Conservation (phyloP, 1,140 invertebrate genomes). For the Hyphantria cunea region DNA sequence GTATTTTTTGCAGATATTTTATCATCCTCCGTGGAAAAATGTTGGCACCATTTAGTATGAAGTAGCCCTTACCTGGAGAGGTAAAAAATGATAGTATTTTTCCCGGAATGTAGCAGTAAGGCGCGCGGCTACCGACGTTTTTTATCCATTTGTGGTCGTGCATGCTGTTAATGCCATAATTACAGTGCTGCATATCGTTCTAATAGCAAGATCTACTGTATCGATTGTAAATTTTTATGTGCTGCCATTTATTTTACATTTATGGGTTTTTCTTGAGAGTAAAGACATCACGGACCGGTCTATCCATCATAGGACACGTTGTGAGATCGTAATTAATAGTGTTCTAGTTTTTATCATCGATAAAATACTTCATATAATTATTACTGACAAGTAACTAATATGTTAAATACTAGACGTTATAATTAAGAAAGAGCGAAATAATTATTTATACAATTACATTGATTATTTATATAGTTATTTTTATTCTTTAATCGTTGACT, state of each 20-base stretch:
- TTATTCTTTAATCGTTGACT: too few species aligned
- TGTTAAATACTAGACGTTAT: too few species aligned
- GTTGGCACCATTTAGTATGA: not conserved
- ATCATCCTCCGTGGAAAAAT: not conserved
- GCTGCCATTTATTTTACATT: constrained; percentile 3
- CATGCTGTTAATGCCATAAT: constrained; percentile 57
- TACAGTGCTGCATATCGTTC: constrained; percentile 47
- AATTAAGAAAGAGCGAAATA: too few species aligned
- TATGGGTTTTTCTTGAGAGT: not conserved
- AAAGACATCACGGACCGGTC: not conserved
- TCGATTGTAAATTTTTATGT: constrained; percentile 29
- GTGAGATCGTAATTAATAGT: too few species aligned
- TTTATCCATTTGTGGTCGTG: constrained; percentile 60
- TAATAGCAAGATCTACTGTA: constrained; percentile 52
- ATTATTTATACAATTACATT: too few species aligned
- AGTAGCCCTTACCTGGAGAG: constrained; percentile 24
- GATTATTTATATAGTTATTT: too few species aligned
- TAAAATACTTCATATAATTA: too few species aligned
- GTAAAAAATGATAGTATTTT: constrained; percentile 48
- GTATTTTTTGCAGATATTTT: too few species aligned
- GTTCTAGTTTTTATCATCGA: too few species aligned
- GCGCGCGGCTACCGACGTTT: constrained; percentile 39
- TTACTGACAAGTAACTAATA: too few species aligned
- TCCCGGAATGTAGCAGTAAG: constrained; percentile 42
- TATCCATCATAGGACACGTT: too few species aligned